These are phyloP conservation scores for Sciurus carolinensis DNA, from an alignment of 2,797 vertebrate species.

Conservation along the genomic window DNA sequence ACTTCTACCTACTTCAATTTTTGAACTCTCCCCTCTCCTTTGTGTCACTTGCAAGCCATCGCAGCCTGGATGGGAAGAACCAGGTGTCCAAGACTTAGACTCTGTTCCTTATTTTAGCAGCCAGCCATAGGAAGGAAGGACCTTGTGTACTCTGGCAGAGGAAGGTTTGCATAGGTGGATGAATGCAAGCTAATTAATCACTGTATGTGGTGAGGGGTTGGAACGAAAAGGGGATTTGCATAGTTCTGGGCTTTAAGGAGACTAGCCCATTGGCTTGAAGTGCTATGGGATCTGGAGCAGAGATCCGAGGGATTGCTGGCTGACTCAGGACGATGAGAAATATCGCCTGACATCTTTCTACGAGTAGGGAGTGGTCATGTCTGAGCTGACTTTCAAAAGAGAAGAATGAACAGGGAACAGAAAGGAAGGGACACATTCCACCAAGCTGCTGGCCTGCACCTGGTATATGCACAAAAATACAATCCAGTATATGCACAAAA, in stretches of 20 bases:
- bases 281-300: not conserved
- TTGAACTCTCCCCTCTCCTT: not conserved
- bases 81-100: not conserved
- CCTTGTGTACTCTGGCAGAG: not conserved
- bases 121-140: not conserved
- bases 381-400: not conserved
- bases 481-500: not conserved
- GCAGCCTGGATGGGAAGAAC: not conserved
- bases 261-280: not conserved
- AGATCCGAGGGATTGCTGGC: not conserved
- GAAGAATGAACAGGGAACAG: not conserved
- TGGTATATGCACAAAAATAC: not conserved
- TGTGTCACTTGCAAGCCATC: not conserved
- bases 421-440: not conserved
- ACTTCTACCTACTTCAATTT: not conserved
- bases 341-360: not conserved
- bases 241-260: not conserved
- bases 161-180: not conserved
- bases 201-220: not conserved
- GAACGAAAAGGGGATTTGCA: not conserved
- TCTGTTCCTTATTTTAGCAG: not conserved
- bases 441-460: too few relatives aligned
- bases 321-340: not conserved
- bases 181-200: not conserved
- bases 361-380: not conserved